Base-by-base conservation (phyloP, 2,888 invertebrate species). In the Cataglyphis cursor region DNA sequence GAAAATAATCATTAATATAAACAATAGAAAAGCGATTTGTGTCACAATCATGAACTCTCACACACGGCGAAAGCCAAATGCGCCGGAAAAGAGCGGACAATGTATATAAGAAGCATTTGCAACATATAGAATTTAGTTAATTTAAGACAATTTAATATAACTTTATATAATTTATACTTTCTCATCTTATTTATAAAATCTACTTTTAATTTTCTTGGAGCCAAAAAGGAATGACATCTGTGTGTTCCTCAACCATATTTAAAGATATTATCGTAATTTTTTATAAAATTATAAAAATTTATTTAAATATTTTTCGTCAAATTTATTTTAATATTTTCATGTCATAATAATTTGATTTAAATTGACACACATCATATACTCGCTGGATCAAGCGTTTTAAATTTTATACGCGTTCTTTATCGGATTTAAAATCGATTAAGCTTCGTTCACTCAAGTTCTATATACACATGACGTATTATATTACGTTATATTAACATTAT, bases 1-100 rank as follows among this genome's bases (percentile, higher is more conserved):
- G 82, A 82, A 78, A 82, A 82, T 78, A 66, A 82, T 82, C 62
- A 76, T 80, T 82, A 78, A 82, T 82, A 44, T 54, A 61, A 41
- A 82, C 82, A 82, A 82, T 82, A 35, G 82, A 59, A 48, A 72
- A 80, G 24, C 59, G 76, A 82, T 82, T 89, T 89, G 88, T 85
- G 85, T 84, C 85, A 76, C 72, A 82, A 78, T 82, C 24, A 24
- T 18, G 35, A 44, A 59, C 35, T 80, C 59, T 80, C 74, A 24
- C 59, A 59, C 28, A 61, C 48, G 48, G 78, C 78, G 78, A 80
- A 80, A 80, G 72, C 59, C 59, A 9, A 70, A 72, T 51, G 38
- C 12, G 73, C 41, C 75, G 64, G 73, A 64, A 75, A 64, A 54
- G 48, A 88, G 85, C 86, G 87, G 85, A 85, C 82, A 89, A 62